These are phyloP conservation scores for Manis javanica DNA, from an alignment of 2,797 vertebrate species.

Conservation along the genomic window DNA sequence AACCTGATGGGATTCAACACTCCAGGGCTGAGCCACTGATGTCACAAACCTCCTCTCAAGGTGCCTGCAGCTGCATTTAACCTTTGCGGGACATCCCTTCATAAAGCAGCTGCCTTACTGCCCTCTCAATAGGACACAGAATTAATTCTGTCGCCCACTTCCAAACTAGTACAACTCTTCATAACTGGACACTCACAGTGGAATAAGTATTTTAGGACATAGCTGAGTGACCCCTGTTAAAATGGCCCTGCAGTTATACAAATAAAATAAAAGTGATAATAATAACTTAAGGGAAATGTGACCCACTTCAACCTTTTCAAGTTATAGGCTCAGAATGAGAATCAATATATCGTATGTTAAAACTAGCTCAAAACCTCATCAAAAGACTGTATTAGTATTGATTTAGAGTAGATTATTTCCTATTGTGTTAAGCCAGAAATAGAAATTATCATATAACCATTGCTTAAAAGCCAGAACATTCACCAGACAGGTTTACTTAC, in stretches of 20 bases:
- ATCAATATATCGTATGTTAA: constrained; percentile 52
- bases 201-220: constrained; percentile 55
- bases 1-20: not conserved
- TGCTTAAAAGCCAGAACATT: constrained; percentile 69
- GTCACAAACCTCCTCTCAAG: not conserved
- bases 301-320: constrained; percentile 50
- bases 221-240: constrained; percentile 10
- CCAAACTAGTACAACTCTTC: not conserved
- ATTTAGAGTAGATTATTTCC: constrained; percentile 65
- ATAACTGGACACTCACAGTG: not conserved
- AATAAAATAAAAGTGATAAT: constrained; percentile 51
- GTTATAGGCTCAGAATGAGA: constrained; percentile 50
- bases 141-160: not conserved
- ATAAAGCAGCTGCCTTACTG: not conserved
- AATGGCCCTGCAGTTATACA: not conserved
- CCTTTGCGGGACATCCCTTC: not conserved
- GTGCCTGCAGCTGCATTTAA: not conserved
- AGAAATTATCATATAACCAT: constrained; percentile 72
- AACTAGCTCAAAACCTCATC: constrained; percentile 59
- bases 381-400: constrained; percentile 58
- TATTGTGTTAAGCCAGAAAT: constrained; percentile 67
- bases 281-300: not conserved
- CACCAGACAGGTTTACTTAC: constrained; percentile 77
- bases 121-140: not conserved
- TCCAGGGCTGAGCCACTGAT: not conserved